Base-by-base conservation (phyloP, 2,797 vertebrate species). In the Peromyscus aztecus region DNA sequence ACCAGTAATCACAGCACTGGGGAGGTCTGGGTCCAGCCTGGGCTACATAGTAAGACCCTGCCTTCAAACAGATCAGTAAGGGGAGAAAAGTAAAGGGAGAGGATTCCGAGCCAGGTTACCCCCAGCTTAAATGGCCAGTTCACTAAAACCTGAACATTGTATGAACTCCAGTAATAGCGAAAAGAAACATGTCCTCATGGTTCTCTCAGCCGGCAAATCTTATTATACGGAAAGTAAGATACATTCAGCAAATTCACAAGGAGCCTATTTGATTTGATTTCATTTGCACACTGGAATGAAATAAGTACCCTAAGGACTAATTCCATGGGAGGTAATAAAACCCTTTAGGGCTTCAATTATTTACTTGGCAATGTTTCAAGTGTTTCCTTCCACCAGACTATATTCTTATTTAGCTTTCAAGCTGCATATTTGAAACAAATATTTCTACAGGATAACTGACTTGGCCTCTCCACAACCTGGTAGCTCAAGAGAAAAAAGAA, bases 251-350 rank as follows among this genome's bases (percentile, higher is more conserved):
- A 95, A 43, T 83, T 90, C 77, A 81, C 34, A 76, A 84, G 21
- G 29, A 16, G 1, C 31, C 86, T 55, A 61, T 80, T 73, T 73
- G 24, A 29, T 86, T 89, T 96, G 59, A 95, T 89, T 94, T 83
- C 78, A 87, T 90, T 87, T 81, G 29, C 61, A 91, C 95, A 90
- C n/a, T 77, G 6, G 67, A 81, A 61, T 59, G 71, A 93, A 94
- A 94, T 91, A 97, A 83, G 95, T 83, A 78, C 34, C 55, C 43
- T 57, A 43, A 40, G 73, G 52, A 34, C 78, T 91, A 93, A 94
- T 86, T 80, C 96, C 59, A 88, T 67, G 46, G n/a, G 57, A 85
- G 37, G 89, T 88, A 57, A 63, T 75, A 81, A 83, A 91, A 84
- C 81, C 75, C 21, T 87, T 84, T 71, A 89, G 46, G 80, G 16